These are phyloP conservation scores for Megastigmus dorsalis DNA, from an alignment of 2,888 invertebrate genomes.

Conservation along the genomic window DNA sequence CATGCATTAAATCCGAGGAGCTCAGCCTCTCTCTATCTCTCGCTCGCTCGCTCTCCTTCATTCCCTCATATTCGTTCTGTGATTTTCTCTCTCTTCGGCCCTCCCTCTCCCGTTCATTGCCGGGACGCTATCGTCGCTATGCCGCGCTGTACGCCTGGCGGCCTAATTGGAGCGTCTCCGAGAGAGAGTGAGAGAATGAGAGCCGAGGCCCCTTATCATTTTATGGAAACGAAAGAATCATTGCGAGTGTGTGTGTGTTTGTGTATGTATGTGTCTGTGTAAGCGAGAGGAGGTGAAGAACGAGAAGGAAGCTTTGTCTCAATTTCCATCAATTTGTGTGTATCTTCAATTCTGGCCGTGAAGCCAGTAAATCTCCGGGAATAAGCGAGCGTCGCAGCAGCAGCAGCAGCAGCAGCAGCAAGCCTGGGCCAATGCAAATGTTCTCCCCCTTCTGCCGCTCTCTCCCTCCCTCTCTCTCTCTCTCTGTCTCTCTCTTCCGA, in stretches of 20 bases:
- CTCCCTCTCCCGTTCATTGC: not conserved
- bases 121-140: not conserved
- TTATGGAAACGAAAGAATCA: not conserved
- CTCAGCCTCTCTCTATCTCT: not conserved
- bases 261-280: too few species aligned
- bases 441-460: not conserved
- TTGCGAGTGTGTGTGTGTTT: not conserved
- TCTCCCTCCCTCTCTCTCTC: not conserved
- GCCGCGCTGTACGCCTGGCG: not conserved
- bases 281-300: not conserved
- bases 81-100: not conserved
- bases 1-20: slow-evolving; percentile 61
- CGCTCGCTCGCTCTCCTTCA: not conserved
- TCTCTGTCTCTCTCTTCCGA: not conserved
- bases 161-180: slow-evolving; percentile 38
- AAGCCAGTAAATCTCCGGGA: slow-evolving; percentile 18
- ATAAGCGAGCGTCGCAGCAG: not conserved
- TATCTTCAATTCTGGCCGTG: slow-evolving; percentile 25
- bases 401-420: too few species aligned
- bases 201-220: not conserved
- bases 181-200: too few species aligned
- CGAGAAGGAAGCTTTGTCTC: slow-evolving; percentile 37
- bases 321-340: slow-evolving; percentile 42
- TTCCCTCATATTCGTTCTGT: slow-evolving; percentile 28
- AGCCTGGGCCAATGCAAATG: slow-evolving; percentile 11